A percentile compares a stretch with the other conserved stretches of the same genome.
Evolutionary conservation across 2,797 vertebrate genomes (phyloP).

Genomic region (Arnoldichthys spilopterus): DNA sequence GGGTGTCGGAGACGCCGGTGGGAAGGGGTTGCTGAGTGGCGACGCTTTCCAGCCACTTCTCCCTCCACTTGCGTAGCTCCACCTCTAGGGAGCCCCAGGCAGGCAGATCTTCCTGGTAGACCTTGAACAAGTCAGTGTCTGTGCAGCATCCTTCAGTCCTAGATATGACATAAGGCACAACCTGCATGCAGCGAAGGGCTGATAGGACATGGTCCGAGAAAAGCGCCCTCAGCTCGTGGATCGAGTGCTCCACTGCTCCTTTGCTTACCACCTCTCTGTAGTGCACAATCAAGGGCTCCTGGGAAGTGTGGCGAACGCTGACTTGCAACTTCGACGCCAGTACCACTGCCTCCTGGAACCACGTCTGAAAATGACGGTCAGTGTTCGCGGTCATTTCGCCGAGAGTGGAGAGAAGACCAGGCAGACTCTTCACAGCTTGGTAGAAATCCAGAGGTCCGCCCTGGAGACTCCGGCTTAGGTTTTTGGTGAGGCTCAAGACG

Average conservation of each 20-base stretch:
- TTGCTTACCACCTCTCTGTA: conserved; percentile 76
- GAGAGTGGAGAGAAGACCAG: conserved; percentile 70
- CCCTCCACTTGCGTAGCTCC: conserved; percentile 79
- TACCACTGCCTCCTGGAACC: conserved; percentile 77
- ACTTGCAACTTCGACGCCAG: conserved; percentile 75
- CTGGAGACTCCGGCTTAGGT: conserved; percentile 75
- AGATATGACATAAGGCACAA: conserved; percentile 86
- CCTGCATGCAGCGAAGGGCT: conserved; percentile 80
- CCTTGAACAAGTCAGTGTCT: conserved; percentile 70
- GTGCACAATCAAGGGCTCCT: conserved; percentile 75
- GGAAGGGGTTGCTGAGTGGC: conserved; percentile 73
- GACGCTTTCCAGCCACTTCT: conserved; percentile 76
- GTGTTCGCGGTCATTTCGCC: conserved; percentile 67
- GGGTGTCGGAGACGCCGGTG: conserved; percentile 75
- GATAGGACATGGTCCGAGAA: conserved; percentile 76
- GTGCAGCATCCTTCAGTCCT: conserved; percentile 77
- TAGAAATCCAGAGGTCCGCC: conserved; percentile 79
- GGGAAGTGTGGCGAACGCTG: conserved; percentile 70
- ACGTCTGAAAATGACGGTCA: conserved; percentile 73
- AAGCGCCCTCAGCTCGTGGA: conserved; percentile 74
- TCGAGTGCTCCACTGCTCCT: conserved; percentile 72
- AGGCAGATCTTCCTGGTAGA: conserved; percentile 80
- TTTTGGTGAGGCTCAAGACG: conserved; percentile 70
- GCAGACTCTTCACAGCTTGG: conserved; percentile 70
- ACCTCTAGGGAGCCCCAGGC: conserved; percentile 72